Base-by-base conservation (phyloP, 2,113 vertebrate species). In the Pithys albifrons region DNA sequence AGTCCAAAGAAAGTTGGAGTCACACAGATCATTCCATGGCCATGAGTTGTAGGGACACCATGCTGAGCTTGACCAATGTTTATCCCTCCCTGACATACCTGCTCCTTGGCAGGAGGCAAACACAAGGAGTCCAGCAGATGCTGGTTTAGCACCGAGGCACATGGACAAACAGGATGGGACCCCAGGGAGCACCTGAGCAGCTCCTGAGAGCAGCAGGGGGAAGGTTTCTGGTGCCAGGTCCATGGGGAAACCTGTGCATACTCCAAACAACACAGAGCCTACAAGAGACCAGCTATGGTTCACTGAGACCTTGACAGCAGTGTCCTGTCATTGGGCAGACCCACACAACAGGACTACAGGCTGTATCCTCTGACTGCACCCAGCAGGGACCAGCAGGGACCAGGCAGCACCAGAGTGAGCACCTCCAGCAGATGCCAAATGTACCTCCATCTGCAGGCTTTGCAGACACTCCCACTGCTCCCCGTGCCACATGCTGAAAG, bases 21-120 rank as follows among this genome's bases (percentile, higher is more conserved):
- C 0, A 0, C 7, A 20, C 19, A 59, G 24, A 37, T 9, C 58
- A 48, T 18, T 33, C 33, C 51, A 24, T 0, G 10, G 54, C 25
- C 80, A 48, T 0, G 0, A 46, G 69, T 27, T 4, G 37, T 2
- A 43, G 33, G 25, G 24, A 46, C 31, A n/a, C 17, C 18, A 41
- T 0, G 12, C 24, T 54, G 74, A 49, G 45, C 43, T 11, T 39
- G 18, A 52, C 8, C 33, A 12, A 4, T 43, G 18, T 51, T 85
- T 24, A 19, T 17, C 48, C 31, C 57, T 17, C 52, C 24, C 48
- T 5, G 5, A 79, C 45, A 6, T 6, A 69, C 28, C n/a, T 29
- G 5, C 57, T 79, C 45, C 75, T 82, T 64, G 41, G 20, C 25
- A 23, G 4, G 19, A 70, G 65, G 28, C 17, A 59, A 74, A 86